phyloP scores from a whole-genome alignment of 2,113 vertebrate genomes.

The Paradoxurus hermaphroditus region DNA sequence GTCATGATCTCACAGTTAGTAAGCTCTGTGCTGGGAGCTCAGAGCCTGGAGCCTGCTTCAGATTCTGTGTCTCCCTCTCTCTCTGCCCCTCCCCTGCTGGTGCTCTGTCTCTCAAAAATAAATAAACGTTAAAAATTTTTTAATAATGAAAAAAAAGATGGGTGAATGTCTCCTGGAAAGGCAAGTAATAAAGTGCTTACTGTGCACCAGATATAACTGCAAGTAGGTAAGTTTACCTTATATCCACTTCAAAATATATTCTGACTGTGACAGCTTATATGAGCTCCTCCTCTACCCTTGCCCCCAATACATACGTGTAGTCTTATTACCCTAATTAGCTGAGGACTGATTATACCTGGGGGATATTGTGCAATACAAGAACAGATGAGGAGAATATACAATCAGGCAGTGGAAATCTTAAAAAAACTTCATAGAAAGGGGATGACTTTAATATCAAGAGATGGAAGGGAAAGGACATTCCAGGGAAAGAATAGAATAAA shows the following conservation, averaged over 20 bases:
- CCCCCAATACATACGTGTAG: background rate
- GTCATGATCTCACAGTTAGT: no score
- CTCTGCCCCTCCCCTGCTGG: no score
- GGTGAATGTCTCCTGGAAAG: background rate
- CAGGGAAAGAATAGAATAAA: background rate
- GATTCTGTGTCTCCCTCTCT: no score
- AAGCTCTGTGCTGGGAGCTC: no score
- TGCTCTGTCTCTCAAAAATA: no score
- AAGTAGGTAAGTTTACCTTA: background rate
- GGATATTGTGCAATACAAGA: background rate
- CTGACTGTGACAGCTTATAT: background rate
- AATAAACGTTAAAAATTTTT: no score
- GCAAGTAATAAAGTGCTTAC: background rate
- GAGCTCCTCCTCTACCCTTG: background rate
- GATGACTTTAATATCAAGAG: background rate
- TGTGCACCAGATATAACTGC: background rate
- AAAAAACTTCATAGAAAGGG: background rate
- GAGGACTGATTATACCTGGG: background rate
- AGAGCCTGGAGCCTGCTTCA: no score
- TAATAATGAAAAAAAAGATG: no score
- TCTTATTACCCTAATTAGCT: background rate
- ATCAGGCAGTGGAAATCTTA: background rate
- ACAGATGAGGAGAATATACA: background rate
- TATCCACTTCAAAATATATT: background rate
- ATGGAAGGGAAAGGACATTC: background rate